Evolutionary conservation across 1,140 invertebrate species (phyloP), one percentile per base, ranked within the genome.

Genomic region (Caenorhabditis remanei): DNA sequence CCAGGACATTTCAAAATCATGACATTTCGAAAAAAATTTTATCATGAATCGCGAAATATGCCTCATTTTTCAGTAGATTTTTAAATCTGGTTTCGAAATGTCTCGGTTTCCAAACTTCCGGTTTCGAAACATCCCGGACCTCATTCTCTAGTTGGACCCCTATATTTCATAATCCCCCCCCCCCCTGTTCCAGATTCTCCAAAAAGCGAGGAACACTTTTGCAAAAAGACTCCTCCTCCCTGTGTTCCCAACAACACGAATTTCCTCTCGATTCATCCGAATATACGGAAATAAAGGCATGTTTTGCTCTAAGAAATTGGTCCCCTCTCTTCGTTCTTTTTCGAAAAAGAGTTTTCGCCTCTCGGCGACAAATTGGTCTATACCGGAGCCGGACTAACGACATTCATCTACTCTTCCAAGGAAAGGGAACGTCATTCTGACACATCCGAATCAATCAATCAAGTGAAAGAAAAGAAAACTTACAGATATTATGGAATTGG

Each of bases 291-390:
- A 63, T 8, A 63, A 63, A 63, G 32, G 24, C 24, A 58, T 58
- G 13, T 58, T 58, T 58, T 58, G 55, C 55, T 58, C 55, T 32
- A 40, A 24, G n/a, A 79, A 79, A 32, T 79, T 50, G 71, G 19
- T n/a, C 11, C 14, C 46, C 71, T n/a, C 40, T 19, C 5, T 75
- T 58, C n/a, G 16, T 58, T 63, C 5, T 24, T 11, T 6, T 46
- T 46, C 24, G 46, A 41, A 4, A 79, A 19, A 6, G 46, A 79
- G 19, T 79, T 50, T 79, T 79, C 9, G n/a, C 11, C 46, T 79
- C 24, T 79, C n/a, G 40, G 4, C 71, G 71, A 79, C 71, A 79
- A 79, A 79, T 79, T 79, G 71, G 71, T 79, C 71, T 79, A 24
- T 79, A 19, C 32, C 32, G 32, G 32, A n/a, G 32, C 32, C 43